Evolutionary conservation across 2,797 vertebrate genomes (phyloP).

Genomic region (Myiotriccus ornatus): DNA sequence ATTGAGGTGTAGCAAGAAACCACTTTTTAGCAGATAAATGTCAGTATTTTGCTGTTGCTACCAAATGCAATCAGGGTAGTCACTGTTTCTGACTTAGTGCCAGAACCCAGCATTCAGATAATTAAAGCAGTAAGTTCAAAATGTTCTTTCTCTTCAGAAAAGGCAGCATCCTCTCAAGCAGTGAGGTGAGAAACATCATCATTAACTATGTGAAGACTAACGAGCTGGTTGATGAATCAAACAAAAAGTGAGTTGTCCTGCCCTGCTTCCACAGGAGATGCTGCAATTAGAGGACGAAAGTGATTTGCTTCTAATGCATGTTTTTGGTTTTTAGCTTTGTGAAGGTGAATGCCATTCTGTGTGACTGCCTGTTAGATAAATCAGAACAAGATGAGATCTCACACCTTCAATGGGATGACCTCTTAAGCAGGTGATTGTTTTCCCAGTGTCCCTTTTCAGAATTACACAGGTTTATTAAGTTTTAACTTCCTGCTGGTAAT

Average conservation of each 20-base stretch:
- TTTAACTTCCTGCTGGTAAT: neutral
- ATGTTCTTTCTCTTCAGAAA: slow-evolving; percentile 78
- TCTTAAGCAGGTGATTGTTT: slow-evolving; percentile 86
- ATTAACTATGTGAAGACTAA: slow-evolving; percentile 90
- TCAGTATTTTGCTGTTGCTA: neutral
- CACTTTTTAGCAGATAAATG: neutral
- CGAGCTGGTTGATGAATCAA: slow-evolving; percentile 86
- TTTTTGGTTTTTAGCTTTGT: slow-evolving; percentile 80
- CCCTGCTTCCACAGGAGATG: neutral
- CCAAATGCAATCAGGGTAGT: neutral
- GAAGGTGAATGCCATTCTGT: slow-evolving; percentile 85
- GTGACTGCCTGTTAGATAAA: slow-evolving; percentile 92
- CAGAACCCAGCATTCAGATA: neutral
- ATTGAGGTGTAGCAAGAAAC: neutral
- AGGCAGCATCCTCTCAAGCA: slow-evolving; percentile 82
- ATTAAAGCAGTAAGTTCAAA: neutral
- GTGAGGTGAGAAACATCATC: slow-evolving; percentile 85
- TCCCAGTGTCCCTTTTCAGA: neutral
- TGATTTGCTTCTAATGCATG: neutral
- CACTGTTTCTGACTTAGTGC: neutral
- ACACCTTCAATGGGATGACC: slow-evolving; percentile 90
- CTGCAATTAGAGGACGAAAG: neutral
- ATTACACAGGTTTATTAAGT: neutral
- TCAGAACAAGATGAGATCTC: slow-evolving; percentile 85
- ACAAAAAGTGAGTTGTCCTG: slow-evolving; percentile 86